Percentiles rank a stretch among this genome's conserved stretches.
Evolutionary conservation across 30 jellyfish, hydroid and myxozoan species (phyloP).

Genomic region (Clytia hemisphaerica): DNA sequence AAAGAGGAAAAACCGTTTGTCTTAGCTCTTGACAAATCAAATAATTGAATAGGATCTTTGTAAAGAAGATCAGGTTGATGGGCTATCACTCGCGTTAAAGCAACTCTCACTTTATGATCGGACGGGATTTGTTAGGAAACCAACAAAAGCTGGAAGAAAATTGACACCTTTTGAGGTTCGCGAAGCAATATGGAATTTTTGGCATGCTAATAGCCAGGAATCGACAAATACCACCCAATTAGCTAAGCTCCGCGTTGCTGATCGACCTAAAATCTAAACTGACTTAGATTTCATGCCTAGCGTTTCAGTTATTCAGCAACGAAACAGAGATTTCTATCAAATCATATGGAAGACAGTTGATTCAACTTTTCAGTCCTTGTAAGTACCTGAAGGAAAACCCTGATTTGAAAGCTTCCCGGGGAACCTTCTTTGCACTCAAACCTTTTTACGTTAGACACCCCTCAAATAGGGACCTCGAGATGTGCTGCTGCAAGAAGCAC

Average conservation of each 20-base stretch:
- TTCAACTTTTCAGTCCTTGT: conserved; percentile 7
- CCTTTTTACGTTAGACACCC: conserved; percentile 9
- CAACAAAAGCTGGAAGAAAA: too few species aligned
- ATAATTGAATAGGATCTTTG: too few species aligned
- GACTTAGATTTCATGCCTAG: not conserved
- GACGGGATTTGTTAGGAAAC: too few species aligned
- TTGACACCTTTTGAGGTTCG: conserved; percentile 4
- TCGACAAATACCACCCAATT: conserved; percentile 3
- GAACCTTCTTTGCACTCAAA: too few species aligned
- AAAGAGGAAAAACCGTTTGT: too few species aligned
- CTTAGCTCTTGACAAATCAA: too few species aligned
- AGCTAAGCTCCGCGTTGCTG: conserved; percentile 15
- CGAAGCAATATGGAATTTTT: conserved; percentile 2
- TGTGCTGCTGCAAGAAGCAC: conserved; percentile 4
- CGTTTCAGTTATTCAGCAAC: not conserved
- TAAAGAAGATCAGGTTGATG: too few species aligned
- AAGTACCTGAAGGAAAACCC: conserved; percentile 2
- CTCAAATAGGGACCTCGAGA: not conserved
- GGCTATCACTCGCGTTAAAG: not conserved
- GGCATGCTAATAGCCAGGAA: conserved; percentile 7
- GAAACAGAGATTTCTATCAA: conserved; percentile 15
- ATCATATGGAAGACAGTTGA: not conserved
- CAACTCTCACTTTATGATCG: too few species aligned
- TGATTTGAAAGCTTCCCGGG: not conserved
- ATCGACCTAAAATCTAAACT: not conserved